Percentiles rank a stretch among this genome's conserved stretches.
phyloP scores from a whole-genome alignment of 2,797 vertebrate genomes.

The Scarus forsteni region DNA sequence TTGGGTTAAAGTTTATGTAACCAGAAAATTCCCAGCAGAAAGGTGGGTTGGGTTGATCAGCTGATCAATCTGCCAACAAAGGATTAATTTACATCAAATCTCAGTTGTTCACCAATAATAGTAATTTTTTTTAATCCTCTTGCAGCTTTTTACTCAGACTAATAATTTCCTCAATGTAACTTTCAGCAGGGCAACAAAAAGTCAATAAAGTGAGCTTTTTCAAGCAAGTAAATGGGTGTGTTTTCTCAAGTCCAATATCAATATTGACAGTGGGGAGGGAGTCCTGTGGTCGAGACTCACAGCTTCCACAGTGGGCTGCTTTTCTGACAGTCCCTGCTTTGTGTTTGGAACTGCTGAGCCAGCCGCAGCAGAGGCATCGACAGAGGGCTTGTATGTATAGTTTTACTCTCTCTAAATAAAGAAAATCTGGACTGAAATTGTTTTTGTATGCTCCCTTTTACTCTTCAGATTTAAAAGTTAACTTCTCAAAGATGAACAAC shows the following conservation, averaged over 20 bases:
- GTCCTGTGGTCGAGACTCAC: constrained; percentile 53
- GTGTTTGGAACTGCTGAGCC: constrained; percentile 35
- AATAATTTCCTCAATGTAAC: constrained; percentile 25
- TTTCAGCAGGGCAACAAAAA: constrained; percentile 40
- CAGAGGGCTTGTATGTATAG: constrained; percentile 32
- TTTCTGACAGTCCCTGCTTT: constrained; percentile 64
- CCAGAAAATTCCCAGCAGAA: no score
- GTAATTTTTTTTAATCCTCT: neutral
- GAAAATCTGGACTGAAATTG: constrained; percentile 2
- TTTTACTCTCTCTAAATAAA: constrained; percentile 19
- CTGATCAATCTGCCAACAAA: no score
- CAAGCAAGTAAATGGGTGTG: constrained; percentile 44
- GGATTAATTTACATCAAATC: neutral
- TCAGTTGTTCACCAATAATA: constrained; percentile 8
- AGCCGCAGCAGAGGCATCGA: constrained; percentile 26
- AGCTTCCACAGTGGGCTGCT: constrained; percentile 55
- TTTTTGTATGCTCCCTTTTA: neutral
- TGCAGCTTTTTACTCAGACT: constrained; percentile 13
- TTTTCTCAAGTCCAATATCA: constrained; percentile 71
- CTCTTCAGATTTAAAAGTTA: no score
- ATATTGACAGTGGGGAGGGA: constrained; percentile 75
- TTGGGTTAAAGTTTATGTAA: no score
- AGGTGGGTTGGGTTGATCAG: no score
- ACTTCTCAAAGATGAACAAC: no score
- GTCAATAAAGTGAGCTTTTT: constrained; percentile 52